phyloP scores from a whole-genome alignment of 2,797 vertebrate species.

The Phoeniculus purpureus region DNA sequence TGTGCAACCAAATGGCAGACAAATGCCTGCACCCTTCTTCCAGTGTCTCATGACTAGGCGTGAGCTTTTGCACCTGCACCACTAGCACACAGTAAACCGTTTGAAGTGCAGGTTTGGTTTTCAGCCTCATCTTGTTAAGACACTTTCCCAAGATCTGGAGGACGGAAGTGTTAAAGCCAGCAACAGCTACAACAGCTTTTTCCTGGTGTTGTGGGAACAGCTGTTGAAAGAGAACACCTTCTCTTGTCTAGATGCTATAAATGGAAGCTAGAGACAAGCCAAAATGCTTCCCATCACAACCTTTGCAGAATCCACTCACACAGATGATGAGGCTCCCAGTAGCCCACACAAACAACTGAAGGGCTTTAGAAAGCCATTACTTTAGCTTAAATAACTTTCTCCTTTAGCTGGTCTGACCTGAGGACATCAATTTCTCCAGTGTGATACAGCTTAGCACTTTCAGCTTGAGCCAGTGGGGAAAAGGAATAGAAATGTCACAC shows the following conservation, averaged over 20 bases:
- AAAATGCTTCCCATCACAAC: background rate
- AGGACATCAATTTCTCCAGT: background rate
- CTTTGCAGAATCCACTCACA: background rate
- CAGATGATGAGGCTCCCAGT: background rate
- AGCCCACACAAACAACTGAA: background rate
- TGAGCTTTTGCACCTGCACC: background rate
- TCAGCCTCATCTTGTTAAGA: background rate
- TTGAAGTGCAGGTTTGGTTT: slow-evolving; percentile 21
- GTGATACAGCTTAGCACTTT: background rate
- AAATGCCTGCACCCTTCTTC: slow-evolving; percentile 15
- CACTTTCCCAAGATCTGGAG: background rate
- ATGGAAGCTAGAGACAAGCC: background rate
- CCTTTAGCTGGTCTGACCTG: background rate
- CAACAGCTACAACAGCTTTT: background rate
- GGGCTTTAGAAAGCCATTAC: background rate
- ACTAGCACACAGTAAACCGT: background rate
- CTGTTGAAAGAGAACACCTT: background rate
- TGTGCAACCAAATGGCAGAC: slow-evolving; percentile 34
- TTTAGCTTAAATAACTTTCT: background rate
- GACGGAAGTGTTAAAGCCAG: background rate
- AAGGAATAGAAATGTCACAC: background rate
- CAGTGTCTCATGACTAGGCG: background rate
- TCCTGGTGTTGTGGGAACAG: background rate
- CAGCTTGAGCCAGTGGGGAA: background rate
- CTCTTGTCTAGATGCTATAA: background rate